Conservation (phyloP, 2,113 vertebrate species). For the Brachirus orientalis region DNA sequence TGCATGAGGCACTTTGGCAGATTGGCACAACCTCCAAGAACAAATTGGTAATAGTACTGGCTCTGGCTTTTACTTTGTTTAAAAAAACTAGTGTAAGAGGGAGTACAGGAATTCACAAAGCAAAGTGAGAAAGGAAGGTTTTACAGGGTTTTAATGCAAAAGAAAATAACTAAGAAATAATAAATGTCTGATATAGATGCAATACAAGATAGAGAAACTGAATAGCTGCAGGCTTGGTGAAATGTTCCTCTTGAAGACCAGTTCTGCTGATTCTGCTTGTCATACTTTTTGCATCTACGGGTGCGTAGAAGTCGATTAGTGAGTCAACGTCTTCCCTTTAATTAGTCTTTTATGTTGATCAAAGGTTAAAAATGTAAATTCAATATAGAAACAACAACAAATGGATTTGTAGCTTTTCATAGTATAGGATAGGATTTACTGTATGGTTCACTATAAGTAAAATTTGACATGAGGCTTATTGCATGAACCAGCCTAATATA, state of each 20-base stretch:
- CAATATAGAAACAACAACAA: background rate
- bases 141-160: background rate
- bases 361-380: background rate
- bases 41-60: background rate
- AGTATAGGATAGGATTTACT: too few relatives aligned
- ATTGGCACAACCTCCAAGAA: background rate
- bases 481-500: background rate
- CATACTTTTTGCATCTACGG: too few relatives aligned
- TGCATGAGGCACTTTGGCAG: background rate
- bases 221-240: conserved; percentile 13
- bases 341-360: conserved; percentile 15
- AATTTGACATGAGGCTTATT: too few relatives aligned
- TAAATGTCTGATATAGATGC: background rate
- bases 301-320: too few relatives aligned
- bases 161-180: conserved; percentile 7
- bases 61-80: conserved; percentile 5
- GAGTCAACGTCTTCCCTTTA: conserved; percentile 11
- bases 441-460: too few relatives aligned
- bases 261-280: too few relatives aligned
- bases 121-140: background rate
- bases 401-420: too few relatives aligned
- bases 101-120: background rate
- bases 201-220: background rate
- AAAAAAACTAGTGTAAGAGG: background rate
- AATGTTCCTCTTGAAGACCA: conserved; percentile 27